Conservation (phyloP, 2,888 invertebrate species). For the Dione vanillae region DNA sequence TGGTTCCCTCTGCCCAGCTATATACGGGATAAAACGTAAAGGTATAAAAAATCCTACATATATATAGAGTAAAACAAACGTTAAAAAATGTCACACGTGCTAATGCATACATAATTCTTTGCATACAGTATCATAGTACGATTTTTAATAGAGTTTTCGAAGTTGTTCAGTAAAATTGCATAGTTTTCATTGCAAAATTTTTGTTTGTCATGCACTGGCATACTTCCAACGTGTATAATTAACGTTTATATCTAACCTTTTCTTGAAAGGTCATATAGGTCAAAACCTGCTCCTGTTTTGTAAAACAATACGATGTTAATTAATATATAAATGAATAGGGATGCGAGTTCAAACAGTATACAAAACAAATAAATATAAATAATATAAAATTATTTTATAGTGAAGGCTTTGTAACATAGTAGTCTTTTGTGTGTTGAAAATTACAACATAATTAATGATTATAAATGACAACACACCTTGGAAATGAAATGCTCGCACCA, state of each 20-base stretch:
- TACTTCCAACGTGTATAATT: not conserved
- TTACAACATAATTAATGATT: no score
- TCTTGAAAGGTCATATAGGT: not conserved
- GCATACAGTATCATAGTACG: slow-evolving; percentile 17
- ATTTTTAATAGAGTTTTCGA: slow-evolving; percentile 24
- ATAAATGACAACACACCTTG: no score
- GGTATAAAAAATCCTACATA: no score
- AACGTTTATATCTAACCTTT: not conserved
- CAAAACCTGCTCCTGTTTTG: not conserved
- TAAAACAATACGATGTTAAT: not conserved
- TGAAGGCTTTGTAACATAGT: not conserved
- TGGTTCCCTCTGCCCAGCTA: no score
- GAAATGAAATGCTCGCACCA: no score
- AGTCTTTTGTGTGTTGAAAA: no score
- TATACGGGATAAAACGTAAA: no score
- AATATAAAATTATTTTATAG: not conserved
- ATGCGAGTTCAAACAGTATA: not conserved
- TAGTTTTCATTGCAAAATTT: not conserved
- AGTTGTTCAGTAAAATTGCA: slow-evolving; percentile 6
- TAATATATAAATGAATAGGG: not conserved
- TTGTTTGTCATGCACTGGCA: not conserved
- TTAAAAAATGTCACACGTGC: slow-evolving; percentile 17
- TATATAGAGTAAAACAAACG: not conserved
- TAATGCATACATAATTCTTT: slow-evolving; percentile 34
- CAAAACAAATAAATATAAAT: not conserved